A percentile compares a stretch with the other conserved stretches of the same genome.
Conservation (phyloP, 92 coral and sea anemone genomes). For the Montipora capitata region DNA sequence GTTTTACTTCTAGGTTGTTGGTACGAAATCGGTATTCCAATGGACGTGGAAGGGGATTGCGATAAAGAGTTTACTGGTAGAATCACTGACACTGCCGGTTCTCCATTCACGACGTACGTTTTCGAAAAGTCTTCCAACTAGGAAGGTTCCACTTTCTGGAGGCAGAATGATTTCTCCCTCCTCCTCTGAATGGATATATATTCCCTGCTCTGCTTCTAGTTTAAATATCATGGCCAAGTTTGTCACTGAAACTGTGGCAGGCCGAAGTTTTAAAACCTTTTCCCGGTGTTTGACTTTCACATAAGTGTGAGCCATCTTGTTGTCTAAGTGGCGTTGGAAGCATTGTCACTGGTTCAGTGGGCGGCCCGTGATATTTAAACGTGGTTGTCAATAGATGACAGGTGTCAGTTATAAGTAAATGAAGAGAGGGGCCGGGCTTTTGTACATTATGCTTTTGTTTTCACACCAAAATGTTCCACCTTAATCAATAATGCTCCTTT, state of each 20-base stretch:
- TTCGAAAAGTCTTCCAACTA: constrained; percentile 38
- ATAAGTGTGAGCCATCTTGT: constrained; percentile 25
- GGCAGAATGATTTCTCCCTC: constrained; percentile 62
- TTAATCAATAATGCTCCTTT: no score
- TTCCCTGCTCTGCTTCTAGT: constrained; percentile 42
- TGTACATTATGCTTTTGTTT: background rate
- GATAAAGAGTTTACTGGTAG: constrained; percentile 4
- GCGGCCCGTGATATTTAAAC: background rate
- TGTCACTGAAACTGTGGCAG: constrained; percentile 11
- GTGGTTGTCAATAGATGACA: constrained; percentile 6
- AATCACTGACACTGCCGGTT: constrained; percentile 11
- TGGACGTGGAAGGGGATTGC: constrained; percentile 9
- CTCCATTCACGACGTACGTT: constrained; percentile 59
- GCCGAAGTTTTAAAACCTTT: constrained; percentile 34
- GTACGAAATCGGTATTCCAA: constrained; percentile 34
- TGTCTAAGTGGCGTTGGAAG: background rate
- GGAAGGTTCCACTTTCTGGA: constrained; percentile 30
- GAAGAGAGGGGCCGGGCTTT: background rate
- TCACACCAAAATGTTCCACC: no score
- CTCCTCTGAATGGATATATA: constrained; percentile 28
- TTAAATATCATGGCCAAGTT: constrained; percentile 60
- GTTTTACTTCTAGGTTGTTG: constrained; percentile 34
- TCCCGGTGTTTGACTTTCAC: background rate
- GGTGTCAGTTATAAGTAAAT: background rate
- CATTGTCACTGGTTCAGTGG: background rate